These are phyloP conservation scores for Cuculus canorus DNA, from an alignment of 2,797 vertebrate species.

Conservation along the genomic window DNA sequence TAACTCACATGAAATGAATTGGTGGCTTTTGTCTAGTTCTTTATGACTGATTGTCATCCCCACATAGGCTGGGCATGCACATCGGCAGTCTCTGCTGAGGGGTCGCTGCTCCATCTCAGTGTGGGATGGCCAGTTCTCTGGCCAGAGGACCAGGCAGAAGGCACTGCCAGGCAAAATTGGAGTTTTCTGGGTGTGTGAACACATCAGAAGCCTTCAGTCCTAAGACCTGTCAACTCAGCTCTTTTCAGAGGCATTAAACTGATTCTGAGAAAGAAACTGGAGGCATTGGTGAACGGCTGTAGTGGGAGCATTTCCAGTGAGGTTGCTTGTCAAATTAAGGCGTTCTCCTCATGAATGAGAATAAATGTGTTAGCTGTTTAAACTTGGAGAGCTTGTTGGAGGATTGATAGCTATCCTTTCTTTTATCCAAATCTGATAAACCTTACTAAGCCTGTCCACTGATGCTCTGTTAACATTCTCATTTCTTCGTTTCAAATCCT, in stretches of 20 bases:
- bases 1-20: neutral
- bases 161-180: neutral
- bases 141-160: neutral
- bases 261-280: neutral
- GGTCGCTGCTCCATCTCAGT: neutral
- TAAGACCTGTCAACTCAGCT: neutral
- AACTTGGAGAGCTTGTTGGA: neutral
- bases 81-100: accelerated
- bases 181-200: neutral
- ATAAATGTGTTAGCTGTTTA: neutral
- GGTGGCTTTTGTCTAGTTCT: neutral
- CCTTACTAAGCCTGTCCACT: conserved; percentile 42
- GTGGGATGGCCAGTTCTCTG: neutral
- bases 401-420: conserved; percentile 50
- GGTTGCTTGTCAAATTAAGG: conserved; percentile 6
- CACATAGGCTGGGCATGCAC: neutral
- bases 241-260: neutral
- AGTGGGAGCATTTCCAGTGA: neutral
- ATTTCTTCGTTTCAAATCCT: conserved; percentile 43
- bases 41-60: neutral
- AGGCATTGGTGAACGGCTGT: neutral
- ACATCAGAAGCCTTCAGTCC: neutral
- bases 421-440: conserved; percentile 65
- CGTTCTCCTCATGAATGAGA: neutral
- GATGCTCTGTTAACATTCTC: conserved; percentile 41